A percentile compares a stretch with the other conserved stretches of the same genome.
These are phyloP conservation scores for Tetramorium alpestre DNA, from an alignment of 1,140 invertebrate species.

Conservation along the genomic window DNA sequence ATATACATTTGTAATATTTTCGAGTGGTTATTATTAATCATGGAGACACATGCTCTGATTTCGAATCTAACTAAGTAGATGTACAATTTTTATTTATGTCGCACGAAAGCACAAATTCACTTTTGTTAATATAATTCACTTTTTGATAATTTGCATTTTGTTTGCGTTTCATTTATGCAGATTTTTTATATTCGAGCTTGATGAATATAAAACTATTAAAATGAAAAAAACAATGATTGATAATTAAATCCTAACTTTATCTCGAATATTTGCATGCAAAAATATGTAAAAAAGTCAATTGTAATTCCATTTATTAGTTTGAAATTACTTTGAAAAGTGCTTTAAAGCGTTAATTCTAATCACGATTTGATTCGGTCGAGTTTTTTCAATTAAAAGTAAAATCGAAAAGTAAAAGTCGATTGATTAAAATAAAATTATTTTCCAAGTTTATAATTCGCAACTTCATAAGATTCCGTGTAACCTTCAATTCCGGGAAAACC, in stretches of 20 bases:
- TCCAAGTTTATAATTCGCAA: neutral
- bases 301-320: neutral
- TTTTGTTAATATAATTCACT: neutral
- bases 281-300: neutral
- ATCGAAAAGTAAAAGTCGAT: neutral
- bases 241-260: conserved; percentile 5
- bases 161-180: neutral
- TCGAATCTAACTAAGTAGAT: neutral
- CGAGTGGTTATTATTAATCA: neutral
- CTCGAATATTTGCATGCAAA: neutral
- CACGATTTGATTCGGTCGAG: neutral
- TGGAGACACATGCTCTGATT: neutral
- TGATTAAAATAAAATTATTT: neutral
- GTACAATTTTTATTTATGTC: neutral
- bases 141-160: neutral
- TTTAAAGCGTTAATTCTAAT: neutral
- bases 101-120: neutral
- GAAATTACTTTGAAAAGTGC: neutral
- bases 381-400: neutral
- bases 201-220: neutral
- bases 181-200: neutral
- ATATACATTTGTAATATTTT: neutral
- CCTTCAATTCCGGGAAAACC: neutral
- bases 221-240: neutral
- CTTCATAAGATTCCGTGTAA: neutral